Percentiles rank a stretch among this genome's conserved stretches.
These are phyloP conservation scores for Meganola albula DNA, from an alignment of 2,888 invertebrate genomes.

Conservation along the genomic window DNA sequence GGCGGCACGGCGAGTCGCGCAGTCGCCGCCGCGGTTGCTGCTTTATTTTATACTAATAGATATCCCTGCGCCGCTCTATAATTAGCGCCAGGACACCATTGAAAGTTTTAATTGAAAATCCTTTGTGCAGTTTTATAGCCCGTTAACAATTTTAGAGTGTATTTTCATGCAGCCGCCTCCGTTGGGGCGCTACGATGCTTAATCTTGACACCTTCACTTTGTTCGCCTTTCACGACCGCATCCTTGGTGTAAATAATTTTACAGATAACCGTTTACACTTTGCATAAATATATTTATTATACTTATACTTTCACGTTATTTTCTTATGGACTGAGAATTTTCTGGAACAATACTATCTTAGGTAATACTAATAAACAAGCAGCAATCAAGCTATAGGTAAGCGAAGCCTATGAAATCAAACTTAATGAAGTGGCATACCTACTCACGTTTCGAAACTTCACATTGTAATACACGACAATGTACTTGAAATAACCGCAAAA, in stretches of 20 bases:
- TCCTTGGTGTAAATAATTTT: conserved; percentile 7
- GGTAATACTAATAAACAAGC: too few relatives aligned
- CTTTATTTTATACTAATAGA: conserved; percentile 70
- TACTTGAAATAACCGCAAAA: conserved; percentile 48
- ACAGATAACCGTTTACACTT: neutral
- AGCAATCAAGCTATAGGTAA: conserved; percentile 16
- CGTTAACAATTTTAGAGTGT: conserved; percentile 61
- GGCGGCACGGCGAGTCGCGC: conserved; percentile 29
- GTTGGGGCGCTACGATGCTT: conserved; percentile 28
- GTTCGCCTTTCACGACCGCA: conserved; percentile 16
- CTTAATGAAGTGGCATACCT: conserved; percentile 24
- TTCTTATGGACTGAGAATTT: too few relatives aligned
- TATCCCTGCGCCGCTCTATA: conserved; percentile 57
- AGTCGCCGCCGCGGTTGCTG: conserved; percentile 46
- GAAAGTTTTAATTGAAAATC: conserved; percentile 77
- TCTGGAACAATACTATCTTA: too few relatives aligned
- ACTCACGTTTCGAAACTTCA: conserved; percentile 36
- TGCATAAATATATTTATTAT: neutral
- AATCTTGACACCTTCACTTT: conserved; percentile 44
- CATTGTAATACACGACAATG: conserved; percentile 43
- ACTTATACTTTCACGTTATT: neutral
- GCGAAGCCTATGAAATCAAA: conserved; percentile 36
- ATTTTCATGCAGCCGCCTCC: conserved; percentile 41
- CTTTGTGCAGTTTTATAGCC: conserved; percentile 71
- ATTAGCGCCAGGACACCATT: conserved; percentile 67